phyloP scores from a whole-genome alignment of 2,888 invertebrate genomes.

The Aproaerema taeniolella region DNA sequence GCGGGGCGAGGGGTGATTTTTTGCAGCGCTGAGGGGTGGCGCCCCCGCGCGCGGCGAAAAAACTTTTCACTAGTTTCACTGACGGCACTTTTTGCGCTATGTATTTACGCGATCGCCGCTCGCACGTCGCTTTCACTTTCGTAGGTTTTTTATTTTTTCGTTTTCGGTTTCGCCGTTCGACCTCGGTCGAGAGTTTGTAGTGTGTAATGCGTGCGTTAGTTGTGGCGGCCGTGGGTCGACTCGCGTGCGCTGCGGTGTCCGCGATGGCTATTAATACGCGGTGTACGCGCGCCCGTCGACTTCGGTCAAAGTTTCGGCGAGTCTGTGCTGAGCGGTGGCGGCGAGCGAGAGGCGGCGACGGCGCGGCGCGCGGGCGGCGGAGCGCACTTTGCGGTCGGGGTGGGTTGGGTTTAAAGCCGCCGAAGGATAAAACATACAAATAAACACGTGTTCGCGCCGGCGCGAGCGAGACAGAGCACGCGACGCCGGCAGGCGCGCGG shows the following conservation, averaged over 20 bases:
- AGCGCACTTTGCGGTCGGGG: conserved; percentile 81
- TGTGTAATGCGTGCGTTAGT: conserved; percentile 47
- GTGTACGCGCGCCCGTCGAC: conserved; percentile 73
- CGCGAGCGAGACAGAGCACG: conserved; percentile 73
- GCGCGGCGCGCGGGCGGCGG: conserved; percentile 76
- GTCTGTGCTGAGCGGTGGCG: conserved; percentile 65
- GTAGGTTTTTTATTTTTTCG: conserved; percentile 36
- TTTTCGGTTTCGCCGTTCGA: conserved; percentile 29
- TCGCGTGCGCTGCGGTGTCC: conserved; percentile 58
- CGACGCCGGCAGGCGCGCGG: conserved; percentile 62
- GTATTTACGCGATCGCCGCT: conserved; percentile 64
- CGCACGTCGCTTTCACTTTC: conserved; percentile 63
- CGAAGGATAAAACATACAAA: conserved; percentile 81
- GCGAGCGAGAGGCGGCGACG: conserved; percentile 68
- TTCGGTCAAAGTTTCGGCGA: conserved; percentile 75
- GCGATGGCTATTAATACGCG: conserved; percentile 72
- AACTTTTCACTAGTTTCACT: conserved; percentile 76
- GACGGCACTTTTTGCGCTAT: conserved; percentile 72
- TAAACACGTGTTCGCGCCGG: conserved; percentile 81
- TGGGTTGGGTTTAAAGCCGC: conserved; percentile 82
- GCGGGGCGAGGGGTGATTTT: conserved; percentile 68
- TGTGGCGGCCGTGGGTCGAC: conserved; percentile 44
- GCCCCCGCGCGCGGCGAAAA: conserved; percentile 66
- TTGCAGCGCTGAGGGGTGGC: conserved; percentile 66
- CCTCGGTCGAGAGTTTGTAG: conserved; percentile 30